phyloP scores from a whole-genome alignment of 2,888 invertebrate genomes.

The Clanis bilineata region DNA sequence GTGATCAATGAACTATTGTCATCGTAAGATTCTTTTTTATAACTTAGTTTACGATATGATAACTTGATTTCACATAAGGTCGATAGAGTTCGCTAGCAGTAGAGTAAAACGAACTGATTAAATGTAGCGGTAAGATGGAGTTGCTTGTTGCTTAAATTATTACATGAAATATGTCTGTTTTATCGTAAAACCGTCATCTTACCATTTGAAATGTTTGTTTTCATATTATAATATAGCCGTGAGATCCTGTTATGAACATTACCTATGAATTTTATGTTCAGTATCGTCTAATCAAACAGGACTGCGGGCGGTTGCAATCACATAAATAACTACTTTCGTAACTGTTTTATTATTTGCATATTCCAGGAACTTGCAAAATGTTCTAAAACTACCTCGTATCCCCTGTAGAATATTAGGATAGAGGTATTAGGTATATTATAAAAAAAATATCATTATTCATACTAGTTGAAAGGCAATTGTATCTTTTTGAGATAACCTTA shows the following conservation, averaged over 20 bases:
- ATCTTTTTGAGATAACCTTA: too few relatives aligned
- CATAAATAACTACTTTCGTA: neutral
- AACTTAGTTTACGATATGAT: too few relatives aligned
- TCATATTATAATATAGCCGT: neutral
- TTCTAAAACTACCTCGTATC: too few relatives aligned
- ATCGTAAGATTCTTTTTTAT: too few relatives aligned
- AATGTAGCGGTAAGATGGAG: neutral
- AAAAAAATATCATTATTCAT: too few relatives aligned
- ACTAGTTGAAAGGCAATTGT: too few relatives aligned
- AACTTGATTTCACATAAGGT: neutral
- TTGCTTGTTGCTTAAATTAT: neutral
- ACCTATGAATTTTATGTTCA: neutral
- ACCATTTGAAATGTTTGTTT: too few relatives aligned
- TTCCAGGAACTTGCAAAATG: neutral
- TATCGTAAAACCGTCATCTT: too few relatives aligned
- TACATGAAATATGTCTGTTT: too few relatives aligned
- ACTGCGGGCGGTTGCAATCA: neutral
- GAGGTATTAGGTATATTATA: too few relatives aligned
- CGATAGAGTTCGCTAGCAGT: neutral
- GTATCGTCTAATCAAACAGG: neutral
- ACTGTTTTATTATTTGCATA: constrained; percentile 1
- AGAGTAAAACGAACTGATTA: neutral
- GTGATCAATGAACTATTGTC: neutral
- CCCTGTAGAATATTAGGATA: too few relatives aligned
- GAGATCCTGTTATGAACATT: neutral